phyloP scores from a whole-genome alignment of 2,888 invertebrate genomes.

The Tholera decimalis region DNA sequence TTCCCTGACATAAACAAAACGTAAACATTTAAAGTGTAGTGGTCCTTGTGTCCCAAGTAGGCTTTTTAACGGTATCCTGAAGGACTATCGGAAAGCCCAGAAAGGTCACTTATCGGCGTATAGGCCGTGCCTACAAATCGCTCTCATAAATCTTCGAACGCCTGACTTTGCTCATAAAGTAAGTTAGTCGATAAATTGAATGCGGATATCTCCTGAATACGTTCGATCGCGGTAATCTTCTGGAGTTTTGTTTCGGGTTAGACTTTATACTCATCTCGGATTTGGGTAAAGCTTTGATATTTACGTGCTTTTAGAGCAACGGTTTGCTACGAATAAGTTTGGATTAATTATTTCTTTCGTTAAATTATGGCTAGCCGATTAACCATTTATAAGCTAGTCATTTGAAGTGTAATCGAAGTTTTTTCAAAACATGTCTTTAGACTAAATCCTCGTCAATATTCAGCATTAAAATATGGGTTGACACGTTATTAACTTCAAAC shows the following conservation, averaged over 20 bases:
- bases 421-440: not conserved
- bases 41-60: constrained; percentile 39
- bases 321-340: constrained; percentile 2
- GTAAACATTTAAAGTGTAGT: constrained; percentile 47
- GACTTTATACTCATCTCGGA: constrained; percentile 13
- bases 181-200: constrained; percentile 74
- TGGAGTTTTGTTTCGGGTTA: constrained; percentile 42
- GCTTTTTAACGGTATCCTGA: constrained; percentile 51
- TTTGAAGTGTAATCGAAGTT: not conserved
- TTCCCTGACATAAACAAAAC: constrained; percentile 40
- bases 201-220: constrained; percentile 65
- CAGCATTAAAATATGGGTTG: not conserved
- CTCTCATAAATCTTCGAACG: constrained; percentile 66
- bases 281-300: constrained; percentile 17
- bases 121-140: constrained; percentile 54
- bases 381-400: not conserved
- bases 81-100: constrained; percentile 37
- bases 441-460: not conserved
- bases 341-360: constrained; percentile 3
- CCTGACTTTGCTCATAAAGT: constrained; percentile 69
- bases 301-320: not conserved
- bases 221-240: constrained; percentile 43
- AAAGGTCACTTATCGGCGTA: constrained; percentile 61
- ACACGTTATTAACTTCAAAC: not conserved
- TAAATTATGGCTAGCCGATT: not conserved